These are phyloP conservation scores for Troides aeacus DNA, from an alignment of 2,888 invertebrate genomes.

Conservation along the genomic window DNA sequence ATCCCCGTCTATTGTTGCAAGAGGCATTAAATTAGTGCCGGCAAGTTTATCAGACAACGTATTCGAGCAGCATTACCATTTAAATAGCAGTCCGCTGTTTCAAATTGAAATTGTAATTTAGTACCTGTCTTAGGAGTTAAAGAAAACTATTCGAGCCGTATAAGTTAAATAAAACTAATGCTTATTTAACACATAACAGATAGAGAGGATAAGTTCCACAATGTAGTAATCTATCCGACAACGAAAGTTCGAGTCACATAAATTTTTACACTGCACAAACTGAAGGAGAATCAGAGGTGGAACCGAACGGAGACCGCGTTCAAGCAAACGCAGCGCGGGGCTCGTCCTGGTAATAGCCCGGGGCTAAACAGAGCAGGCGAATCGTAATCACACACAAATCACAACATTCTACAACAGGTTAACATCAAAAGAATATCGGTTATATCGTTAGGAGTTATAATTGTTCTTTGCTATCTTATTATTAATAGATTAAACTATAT, in stretches of 20 bases:
- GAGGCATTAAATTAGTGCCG: conserved; percentile 13
- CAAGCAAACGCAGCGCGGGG: too few relatives aligned
- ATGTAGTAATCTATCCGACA: too few relatives aligned
- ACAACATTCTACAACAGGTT: not conserved
- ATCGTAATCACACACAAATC: too few relatives aligned
- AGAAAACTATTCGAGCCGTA: not conserved
- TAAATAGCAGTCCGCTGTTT: not conserved
- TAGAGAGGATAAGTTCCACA: too few relatives aligned
- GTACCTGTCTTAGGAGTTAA: not conserved
- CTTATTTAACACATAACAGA: not conserved
- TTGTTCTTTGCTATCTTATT: not conserved
- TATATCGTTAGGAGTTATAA: not conserved
- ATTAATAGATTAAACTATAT: not conserved
- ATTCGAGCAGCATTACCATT: conserved; percentile 6
- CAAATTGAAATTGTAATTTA: not conserved
- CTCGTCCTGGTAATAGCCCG: too few relatives aligned
- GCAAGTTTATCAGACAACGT: conserved; percentile 13
- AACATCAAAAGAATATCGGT: not conserved
- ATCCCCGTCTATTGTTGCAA: conserved; percentile 12
- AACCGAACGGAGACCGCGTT: too few relatives aligned
- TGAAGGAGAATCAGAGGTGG: too few relatives aligned
- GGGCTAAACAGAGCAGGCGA: too few relatives aligned
- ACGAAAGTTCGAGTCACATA: too few relatives aligned
- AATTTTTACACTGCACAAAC: too few relatives aligned
- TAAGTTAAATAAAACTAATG: not conserved